Evolutionary conservation across 2,113 vertebrate species (phyloP), one percentile per base, ranked within the genome.

Genomic region (Raja brachyura): DNA sequence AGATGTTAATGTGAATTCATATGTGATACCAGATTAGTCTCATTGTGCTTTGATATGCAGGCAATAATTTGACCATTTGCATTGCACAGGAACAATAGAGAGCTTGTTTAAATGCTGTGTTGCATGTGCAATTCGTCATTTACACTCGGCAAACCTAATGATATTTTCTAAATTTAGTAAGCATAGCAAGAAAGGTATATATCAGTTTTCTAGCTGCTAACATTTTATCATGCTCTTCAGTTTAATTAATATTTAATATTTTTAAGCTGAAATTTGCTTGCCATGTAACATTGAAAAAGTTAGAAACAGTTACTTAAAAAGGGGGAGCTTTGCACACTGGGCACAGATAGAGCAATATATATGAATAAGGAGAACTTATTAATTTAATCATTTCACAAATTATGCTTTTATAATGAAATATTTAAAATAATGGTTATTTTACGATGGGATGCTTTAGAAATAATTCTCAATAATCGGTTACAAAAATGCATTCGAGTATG

Each of bases 221-320:
- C 75, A 88, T 33, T 88, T 16, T 88, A 88, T 16, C 61, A 13
- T 31, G 56, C 54, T 56, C 54, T 48, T 25, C 25, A 59, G 22
- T 86, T 86, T 86, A 86, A 81, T 25, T 81, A 48, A 86, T 56
- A 25, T 56, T 83, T 56, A 22, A 83, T 83, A 8, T 86, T 28
- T 28, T 13, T n/a, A 88, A 88, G 61, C 28, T 31, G 14, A 18
- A 88, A 88, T 18, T 63, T 14, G 4, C 59, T 7, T 59, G n/a
- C 28, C 59, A 88, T n/a, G 3, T 61, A 61, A 85, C 8, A 25
- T 25, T 25, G 54, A 10, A 61, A 86, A 25, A 63, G n/a, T 63
- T 63, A 59, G 61, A 88, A 31, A 63, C 61, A 83, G 31, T 33
- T 28, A 59, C 8, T 0, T 59, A 39, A 56, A 83, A 59, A 83